Conservation (phyloP, 2,113 vertebrate species). For the Bagarius yarrelli region DNA sequence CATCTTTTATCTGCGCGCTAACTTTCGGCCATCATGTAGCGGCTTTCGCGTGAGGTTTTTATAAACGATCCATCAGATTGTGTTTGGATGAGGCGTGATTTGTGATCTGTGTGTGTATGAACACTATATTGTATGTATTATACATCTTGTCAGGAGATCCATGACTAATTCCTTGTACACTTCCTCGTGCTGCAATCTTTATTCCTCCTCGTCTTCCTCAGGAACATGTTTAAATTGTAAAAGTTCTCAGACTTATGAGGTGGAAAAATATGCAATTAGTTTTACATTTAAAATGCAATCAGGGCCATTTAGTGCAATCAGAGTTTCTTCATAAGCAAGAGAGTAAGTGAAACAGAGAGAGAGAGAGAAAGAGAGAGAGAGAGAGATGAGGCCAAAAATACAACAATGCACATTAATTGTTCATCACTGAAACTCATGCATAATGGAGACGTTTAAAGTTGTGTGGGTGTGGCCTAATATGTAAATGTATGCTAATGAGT, state of each 20-base stretch:
- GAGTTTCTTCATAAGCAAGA: constrained; percentile 63
- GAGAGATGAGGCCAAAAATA: neutral
- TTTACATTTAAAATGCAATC: constrained; percentile 78
- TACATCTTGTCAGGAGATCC: neutral
- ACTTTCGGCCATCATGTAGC: constrained; percentile 1
- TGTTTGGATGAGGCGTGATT: neutral
- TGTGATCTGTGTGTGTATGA: neutral
- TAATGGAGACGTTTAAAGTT: neutral
- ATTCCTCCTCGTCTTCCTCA: neutral
- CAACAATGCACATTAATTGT: constrained; percentile 34
- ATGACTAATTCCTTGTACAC: neutral
- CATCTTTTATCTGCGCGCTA: constrained; percentile 7
- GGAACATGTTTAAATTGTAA: constrained; percentile 7
- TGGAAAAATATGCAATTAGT: constrained; percentile 53
- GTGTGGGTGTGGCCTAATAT: constrained; percentile 2
- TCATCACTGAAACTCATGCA: constrained; percentile 9
- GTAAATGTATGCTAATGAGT: neutral
- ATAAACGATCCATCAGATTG: neutral
- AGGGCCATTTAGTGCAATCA: constrained; percentile 69
- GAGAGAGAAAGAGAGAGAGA: constrained; percentile 48
- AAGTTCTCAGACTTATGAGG: constrained; percentile 23
- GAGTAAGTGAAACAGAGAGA: neutral
- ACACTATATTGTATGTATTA: neutral
- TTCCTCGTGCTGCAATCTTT: neutral
- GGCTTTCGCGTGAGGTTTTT: neutral